phyloP scores from a whole-genome alignment of 2,113 vertebrate genomes.

The Seriola quinqueradiata region DNA sequence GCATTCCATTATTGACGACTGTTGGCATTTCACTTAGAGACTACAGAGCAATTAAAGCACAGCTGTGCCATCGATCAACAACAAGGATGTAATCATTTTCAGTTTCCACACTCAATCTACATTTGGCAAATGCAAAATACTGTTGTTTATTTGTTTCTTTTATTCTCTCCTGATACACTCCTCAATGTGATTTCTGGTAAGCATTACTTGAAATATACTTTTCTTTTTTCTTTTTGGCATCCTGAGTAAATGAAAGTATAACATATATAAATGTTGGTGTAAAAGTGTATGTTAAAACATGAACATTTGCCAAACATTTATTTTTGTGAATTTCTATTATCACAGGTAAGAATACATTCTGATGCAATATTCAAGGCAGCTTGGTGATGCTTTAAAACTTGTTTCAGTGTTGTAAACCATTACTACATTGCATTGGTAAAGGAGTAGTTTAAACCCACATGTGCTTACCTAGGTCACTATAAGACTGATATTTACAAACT shows the following conservation, averaged over 20 bases:
- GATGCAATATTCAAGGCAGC: too few species aligned
- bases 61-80: neutral
- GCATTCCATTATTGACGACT: neutral
- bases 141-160: too few species aligned
- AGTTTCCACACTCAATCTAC: neutral
- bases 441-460: too few species aligned
- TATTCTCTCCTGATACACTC: too few species aligned
- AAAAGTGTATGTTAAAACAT: neutral
- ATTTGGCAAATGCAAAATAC: neutral
- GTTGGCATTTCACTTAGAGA: neutral
- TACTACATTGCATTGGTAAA: neutral
- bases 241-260: too few species aligned
- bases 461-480: neutral
- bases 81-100: neutral
- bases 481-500: neutral
- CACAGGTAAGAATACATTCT: too few species aligned
- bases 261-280: neutral
- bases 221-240: too few species aligned
- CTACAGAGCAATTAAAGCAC: neutral
- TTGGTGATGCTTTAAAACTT: neutral
- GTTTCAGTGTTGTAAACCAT: neutral
- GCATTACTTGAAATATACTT: too few species aligned
- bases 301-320: too few species aligned
- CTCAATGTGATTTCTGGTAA: too few species aligned
- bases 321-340: neutral